phyloP scores from a whole-genome alignment of 2,113 vertebrate genomes.

The Perca fluviatilis region DNA sequence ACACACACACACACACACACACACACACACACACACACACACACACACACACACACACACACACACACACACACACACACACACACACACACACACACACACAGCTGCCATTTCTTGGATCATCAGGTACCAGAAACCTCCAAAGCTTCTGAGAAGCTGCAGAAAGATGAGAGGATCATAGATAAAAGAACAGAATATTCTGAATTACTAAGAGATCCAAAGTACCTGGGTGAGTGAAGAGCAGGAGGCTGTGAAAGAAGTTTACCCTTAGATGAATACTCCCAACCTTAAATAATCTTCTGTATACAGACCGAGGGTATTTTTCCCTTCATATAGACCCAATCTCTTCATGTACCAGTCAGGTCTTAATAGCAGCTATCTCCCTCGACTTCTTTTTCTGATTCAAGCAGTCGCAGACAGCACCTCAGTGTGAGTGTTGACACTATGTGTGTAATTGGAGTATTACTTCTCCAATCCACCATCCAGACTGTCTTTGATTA shows the following conservation, averaged over 20 bases:
- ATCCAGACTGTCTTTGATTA: neutral
- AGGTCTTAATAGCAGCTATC: neutral
- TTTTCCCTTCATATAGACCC: conserved; percentile 15
- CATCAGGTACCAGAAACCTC: conserved; percentile 52
- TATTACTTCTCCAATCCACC: neutral
- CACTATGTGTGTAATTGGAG: conserved; percentile 26
- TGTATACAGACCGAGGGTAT: neutral
- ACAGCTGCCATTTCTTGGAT: conserved; percentile 52
- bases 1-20: conserved; percentile 16
- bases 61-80: neutral
- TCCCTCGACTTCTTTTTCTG: neutral
- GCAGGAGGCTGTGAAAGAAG: conserved; percentile 9
- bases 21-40: conserved; percentile 15
- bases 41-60: conserved; percentile 2
- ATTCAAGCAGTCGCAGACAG: neutral
- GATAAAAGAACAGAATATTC: conserved; percentile 24
- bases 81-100: too few species aligned
- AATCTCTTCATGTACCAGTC: conserved; percentile 8
- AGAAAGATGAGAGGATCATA: conserved; percentile 35
- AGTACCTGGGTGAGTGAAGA: neutral
- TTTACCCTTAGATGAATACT: neutral
- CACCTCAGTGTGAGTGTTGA: neutral
- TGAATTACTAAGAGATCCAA: conserved; percentile 21
- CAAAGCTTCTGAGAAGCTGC: conserved; percentile 28
- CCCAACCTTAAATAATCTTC: neutral